Evolutionary conservation across 2,888 invertebrate genomes (phyloP).

Genomic region (Axea sp.): DNA sequence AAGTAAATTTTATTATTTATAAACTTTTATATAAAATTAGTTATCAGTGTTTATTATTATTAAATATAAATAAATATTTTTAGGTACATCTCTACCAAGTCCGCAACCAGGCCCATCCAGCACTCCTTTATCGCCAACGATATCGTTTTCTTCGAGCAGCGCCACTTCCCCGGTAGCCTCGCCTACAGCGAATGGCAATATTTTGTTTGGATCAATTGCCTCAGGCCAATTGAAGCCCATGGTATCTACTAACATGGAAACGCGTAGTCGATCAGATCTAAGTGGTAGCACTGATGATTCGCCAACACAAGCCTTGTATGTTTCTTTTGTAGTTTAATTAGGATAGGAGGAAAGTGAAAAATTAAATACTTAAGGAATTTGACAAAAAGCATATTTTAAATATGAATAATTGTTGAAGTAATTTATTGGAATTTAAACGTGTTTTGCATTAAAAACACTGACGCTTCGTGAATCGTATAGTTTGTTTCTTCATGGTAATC

Average conservation of each 20-base stretch:
- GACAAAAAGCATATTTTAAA: too few relatives aligned
- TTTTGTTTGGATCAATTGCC: constrained; percentile 76
- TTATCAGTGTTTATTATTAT: too few relatives aligned
- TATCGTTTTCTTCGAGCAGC: constrained; percentile 76
- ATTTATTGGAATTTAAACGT: too few relatives aligned
- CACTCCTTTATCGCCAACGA: constrained; percentile 75
- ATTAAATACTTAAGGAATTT: too few relatives aligned
- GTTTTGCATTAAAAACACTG: too few relatives aligned
- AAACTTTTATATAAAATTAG: too few relatives aligned
- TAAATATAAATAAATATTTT: neutral
- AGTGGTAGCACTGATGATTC: constrained; percentile 73
- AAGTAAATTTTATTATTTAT: too few relatives aligned
- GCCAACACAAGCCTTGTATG: constrained; percentile 75
- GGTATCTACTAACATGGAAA: constrained; percentile 76
- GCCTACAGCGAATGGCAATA: constrained; percentile 77
- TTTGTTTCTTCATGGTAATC: too few relatives aligned
- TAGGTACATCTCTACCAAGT: constrained; percentile 77
- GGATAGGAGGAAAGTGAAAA: too few relatives aligned
- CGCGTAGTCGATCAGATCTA: constrained; percentile 74
- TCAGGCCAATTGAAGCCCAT: constrained; percentile 76
- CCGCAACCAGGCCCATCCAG: constrained; percentile 79
- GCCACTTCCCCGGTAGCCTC: constrained; percentile 77
- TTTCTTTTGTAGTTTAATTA: constrained; percentile 34
- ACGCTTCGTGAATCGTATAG: too few relatives aligned
- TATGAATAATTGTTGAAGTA: too few relatives aligned